Conservation (phyloP, 2,797 vertebrate species). For the Silurus lanzhouensis region DNA sequence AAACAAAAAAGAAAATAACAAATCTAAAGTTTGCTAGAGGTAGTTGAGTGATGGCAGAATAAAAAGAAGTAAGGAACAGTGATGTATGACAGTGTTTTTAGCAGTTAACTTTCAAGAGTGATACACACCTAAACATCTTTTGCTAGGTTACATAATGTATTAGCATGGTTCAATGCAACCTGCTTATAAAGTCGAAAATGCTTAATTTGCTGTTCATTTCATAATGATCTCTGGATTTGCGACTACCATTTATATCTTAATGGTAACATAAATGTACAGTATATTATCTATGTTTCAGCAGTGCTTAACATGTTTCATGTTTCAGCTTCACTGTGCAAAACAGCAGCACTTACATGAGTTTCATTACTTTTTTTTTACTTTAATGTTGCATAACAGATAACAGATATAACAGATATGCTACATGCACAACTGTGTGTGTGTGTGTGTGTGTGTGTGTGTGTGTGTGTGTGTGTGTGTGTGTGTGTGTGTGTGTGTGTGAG, state of each 20-base stretch:
- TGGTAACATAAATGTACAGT: neutral
- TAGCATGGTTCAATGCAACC: neutral
- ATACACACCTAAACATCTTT: neutral
- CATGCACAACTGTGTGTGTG: neutral
- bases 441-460: conserved; percentile 9
- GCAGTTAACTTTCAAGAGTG: neutral
- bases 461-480: neutral
- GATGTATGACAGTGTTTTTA: neutral
- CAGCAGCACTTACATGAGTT: neutral
- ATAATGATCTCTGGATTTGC: neutral
- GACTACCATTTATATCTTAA: neutral
- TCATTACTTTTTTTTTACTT: neutral
- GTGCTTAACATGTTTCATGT: neutral
- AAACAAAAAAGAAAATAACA: neutral
- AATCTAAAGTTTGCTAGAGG: neutral
- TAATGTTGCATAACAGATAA: neutral
- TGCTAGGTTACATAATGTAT: neutral
- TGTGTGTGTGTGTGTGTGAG: neutral
- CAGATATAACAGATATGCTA: neutral
- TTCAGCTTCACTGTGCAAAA: neutral
- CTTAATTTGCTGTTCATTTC: neutral
- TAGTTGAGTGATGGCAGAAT: neutral
- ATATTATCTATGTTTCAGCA: neutral
- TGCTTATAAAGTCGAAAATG: neutral
- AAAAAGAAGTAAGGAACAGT: neutral